These are phyloP conservation scores for Cyrtonyx montezumae DNA, from an alignment of 2,113 vertebrate species.

Conservation along the genomic window DNA sequence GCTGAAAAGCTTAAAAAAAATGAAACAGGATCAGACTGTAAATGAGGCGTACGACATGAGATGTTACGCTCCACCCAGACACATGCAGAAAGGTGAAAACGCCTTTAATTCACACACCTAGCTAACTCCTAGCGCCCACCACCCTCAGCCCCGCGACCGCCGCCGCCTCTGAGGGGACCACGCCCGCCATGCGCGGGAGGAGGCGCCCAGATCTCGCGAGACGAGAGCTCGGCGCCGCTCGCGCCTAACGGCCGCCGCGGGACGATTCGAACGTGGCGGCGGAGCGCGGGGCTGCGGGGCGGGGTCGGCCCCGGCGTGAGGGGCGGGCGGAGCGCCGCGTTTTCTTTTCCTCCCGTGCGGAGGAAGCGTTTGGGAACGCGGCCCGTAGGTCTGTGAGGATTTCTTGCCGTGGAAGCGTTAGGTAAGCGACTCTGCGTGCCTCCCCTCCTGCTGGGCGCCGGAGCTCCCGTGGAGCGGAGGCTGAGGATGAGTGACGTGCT, in stretches of 20 bases:
- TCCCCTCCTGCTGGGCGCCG: accelerated
- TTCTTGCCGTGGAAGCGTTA: neutral
- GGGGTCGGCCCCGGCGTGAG: neutral
- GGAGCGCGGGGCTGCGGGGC: neutral
- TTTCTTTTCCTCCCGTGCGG: neutral
- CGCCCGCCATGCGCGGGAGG: too few species aligned
- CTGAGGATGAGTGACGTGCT: too few species aligned
- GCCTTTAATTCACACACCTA: neutral
- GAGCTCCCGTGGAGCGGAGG: neutral
- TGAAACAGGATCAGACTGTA: neutral
- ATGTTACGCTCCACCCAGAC: too few species aligned
- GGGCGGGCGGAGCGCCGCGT: neutral
- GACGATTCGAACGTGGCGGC: conserved; percentile 66
- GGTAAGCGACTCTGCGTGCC: neutral
- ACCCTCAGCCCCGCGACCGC: too few species aligned
- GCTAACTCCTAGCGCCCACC: too few species aligned
- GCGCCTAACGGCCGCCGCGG: conserved; percentile 32
- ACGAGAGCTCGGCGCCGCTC: neutral
- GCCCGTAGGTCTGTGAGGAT: accelerated
- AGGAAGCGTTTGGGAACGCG: accelerated
- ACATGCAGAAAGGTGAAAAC: too few species aligned
- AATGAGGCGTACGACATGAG: neutral
- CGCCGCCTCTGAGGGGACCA: too few species aligned
- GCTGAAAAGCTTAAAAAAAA: neutral
- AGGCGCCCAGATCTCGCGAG: conserved; percentile 16